Conservation (phyloP, 2,888 invertebrate species). For the Entomobrya multifasciata region DNA sequence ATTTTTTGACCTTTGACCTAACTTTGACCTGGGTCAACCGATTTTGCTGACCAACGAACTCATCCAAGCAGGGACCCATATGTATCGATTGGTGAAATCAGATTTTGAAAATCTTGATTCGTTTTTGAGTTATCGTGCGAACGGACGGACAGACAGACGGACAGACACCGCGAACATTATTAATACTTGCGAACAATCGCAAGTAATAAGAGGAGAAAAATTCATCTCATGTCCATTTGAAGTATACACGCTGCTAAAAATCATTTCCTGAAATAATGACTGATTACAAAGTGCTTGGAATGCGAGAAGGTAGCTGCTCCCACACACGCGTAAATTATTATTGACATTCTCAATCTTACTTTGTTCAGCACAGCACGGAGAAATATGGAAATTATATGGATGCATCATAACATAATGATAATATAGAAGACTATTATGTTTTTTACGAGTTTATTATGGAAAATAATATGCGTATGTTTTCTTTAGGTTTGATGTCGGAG, state of each 20-base stretch:
- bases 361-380: not conserved
- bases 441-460: constrained; percentile 66
- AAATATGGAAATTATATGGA: constrained; percentile 53
- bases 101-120: no score
- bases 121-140: no score
- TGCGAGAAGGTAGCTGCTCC: constrained; percentile 62
- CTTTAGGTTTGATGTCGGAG: not conserved
- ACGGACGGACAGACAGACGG: no score
- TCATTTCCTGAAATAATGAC: constrained; percentile 59
- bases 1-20: no score
- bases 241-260: constrained; percentile 46
- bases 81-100: no score
- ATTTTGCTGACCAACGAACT: no score
- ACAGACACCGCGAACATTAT: no score
- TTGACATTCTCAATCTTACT: constrained; percentile 31
- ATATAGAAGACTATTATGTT: constrained; percentile 50
- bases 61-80: no score
- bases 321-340: constrained; percentile 21
- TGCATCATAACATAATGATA: constrained; percentile 59
- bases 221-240: constrained; percentile 28
- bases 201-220: constrained; percentile 18
- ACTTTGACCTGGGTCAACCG: no score
- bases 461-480: constrained; percentile 30
- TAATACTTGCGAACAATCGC: no score
- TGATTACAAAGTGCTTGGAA: constrained; percentile 68